These are phyloP conservation scores for Philereme transversata DNA, from an alignment of 2,888 invertebrate species.

Conservation along the genomic window DNA sequence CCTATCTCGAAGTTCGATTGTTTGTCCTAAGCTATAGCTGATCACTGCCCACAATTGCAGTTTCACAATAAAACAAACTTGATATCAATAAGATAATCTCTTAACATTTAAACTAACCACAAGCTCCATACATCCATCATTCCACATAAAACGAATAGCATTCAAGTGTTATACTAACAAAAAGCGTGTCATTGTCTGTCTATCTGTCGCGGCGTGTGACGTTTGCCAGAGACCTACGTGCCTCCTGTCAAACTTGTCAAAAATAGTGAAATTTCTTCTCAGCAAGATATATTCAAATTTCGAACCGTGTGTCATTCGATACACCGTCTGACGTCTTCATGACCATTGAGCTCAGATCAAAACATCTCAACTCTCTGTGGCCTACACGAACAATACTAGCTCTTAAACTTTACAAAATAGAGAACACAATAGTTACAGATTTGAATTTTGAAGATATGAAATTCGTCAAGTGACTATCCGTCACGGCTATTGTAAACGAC, in stretches of 20 bases:
- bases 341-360: constrained; percentile 44
- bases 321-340: constrained; percentile 76
- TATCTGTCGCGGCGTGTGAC: constrained; percentile 47
- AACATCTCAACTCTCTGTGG: constrained; percentile 41
- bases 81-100: constrained; percentile 31
- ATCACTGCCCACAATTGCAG: no score
- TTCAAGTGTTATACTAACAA: constrained; percentile 55
- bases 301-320: constrained; percentile 74
- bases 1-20: no score
- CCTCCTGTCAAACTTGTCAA: constrained; percentile 67
- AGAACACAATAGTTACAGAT: constrained; percentile 6
- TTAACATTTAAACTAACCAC: constrained; percentile 30
- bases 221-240: constrained; percentile 45
- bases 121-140: constrained; percentile 39
- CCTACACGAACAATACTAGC: constrained; percentile 33
- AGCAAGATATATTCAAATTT: constrained; percentile 75
- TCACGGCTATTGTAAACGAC: constrained; percentile 59
- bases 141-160: constrained; percentile 37
- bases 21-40: no score
- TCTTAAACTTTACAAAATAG: constrained; percentile 20
- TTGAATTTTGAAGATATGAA: constrained; percentile 43
- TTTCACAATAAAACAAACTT: not conserved
- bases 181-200: constrained; percentile 56
- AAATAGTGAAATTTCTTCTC: constrained; percentile 75
- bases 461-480: constrained; percentile 75